phyloP scores from a whole-genome alignment of 2,797 vertebrate species.

The Pseudochromis fuscus region DNA sequence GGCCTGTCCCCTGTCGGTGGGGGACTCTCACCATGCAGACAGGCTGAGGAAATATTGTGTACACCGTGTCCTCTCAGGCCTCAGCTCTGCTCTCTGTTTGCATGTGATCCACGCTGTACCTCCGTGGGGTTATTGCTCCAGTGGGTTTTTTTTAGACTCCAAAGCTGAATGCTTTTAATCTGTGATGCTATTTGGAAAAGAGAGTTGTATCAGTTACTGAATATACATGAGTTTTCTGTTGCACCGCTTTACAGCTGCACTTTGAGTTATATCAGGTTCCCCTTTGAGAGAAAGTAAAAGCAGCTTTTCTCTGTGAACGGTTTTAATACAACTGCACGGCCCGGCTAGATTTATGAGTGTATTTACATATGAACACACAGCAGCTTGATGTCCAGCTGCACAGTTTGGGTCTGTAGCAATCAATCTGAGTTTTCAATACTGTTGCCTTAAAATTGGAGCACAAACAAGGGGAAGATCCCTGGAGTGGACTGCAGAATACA shows the following conservation, averaged over 20 bases:
- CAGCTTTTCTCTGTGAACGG: constrained; percentile 19
- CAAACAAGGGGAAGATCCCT: constrained; percentile 6
- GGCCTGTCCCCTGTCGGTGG: constrained; percentile 44
- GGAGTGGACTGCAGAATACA: constrained; percentile 9
- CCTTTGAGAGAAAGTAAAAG: constrained; percentile 43
- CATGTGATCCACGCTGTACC: constrained; percentile 35
- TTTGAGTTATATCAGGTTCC: constrained; percentile 52
- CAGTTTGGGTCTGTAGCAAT: constrained; percentile 33
- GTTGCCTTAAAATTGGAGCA: constrained; percentile 20
- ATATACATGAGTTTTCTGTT: constrained; percentile 37
- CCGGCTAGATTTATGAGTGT: constrained; percentile 48
- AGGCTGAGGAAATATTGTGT: constrained; percentile 66
- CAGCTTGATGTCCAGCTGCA: constrained; percentile 36
- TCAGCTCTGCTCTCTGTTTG: constrained; percentile 18
- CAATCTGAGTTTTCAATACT: constrained; percentile 40
- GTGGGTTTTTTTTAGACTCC: constrained; percentile 22
- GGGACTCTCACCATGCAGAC: constrained; percentile 66
- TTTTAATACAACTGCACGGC: constrained; percentile 31
- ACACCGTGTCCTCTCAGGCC: constrained; percentile 50
- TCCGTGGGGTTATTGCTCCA: constrained; percentile 33
- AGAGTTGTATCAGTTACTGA: constrained; percentile 36
- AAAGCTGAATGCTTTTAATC: constrained; percentile 59
- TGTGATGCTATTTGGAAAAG: constrained; percentile 25
- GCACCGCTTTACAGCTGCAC: constrained; percentile 39
- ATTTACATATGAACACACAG: constrained; percentile 68